Evolutionary conservation across 2,888 invertebrate species (phyloP).

Genomic region (Platypus cylindrus): DNA sequence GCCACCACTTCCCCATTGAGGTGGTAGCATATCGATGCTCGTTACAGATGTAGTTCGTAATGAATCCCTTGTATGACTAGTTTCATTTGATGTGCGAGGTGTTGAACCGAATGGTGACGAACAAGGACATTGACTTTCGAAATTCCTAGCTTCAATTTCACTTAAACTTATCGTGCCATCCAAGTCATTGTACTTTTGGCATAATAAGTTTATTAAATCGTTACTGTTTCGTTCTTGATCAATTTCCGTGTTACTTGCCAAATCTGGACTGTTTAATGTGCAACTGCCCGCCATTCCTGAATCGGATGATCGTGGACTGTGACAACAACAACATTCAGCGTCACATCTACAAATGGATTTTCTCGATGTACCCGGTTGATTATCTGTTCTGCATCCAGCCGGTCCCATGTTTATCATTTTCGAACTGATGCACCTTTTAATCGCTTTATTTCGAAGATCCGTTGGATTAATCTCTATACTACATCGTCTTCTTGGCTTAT

Average conservation of each 20-base stretch:
- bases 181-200: conserved; percentile 23
- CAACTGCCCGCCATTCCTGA: conserved; percentile 80
- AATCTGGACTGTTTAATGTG: conserved; percentile 58
- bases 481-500: conserved; percentile 38
- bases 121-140: conserved; percentile 58
- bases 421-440: conserved; percentile 39
- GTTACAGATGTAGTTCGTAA: conserved; percentile 41
- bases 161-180: conserved; percentile 36
- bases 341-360: conserved; percentile 26
- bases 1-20: conserved; percentile 36
- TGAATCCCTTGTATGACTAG: conserved; percentile 41
- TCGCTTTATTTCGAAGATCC: conserved; percentile 16
- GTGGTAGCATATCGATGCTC: conserved; percentile 36
- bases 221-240: conserved; percentile 23
- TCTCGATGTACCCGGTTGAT: conserved; percentile 15
- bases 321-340: conserved; percentile 38
- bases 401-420: conserved; percentile 31
- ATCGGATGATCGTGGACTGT: conserved; percentile 63
- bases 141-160: conserved; percentile 43
- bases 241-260: conserved; percentile 27
- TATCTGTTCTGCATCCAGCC: conserved; percentile 7
- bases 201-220: conserved; percentile 22
- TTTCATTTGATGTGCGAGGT: conserved; percentile 52
- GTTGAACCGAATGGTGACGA: conserved; percentile 63
- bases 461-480: conserved; percentile 28